Base-by-base conservation (phyloP, 2,113 vertebrate species). In the Kryptolebias marmoratus region DNA sequence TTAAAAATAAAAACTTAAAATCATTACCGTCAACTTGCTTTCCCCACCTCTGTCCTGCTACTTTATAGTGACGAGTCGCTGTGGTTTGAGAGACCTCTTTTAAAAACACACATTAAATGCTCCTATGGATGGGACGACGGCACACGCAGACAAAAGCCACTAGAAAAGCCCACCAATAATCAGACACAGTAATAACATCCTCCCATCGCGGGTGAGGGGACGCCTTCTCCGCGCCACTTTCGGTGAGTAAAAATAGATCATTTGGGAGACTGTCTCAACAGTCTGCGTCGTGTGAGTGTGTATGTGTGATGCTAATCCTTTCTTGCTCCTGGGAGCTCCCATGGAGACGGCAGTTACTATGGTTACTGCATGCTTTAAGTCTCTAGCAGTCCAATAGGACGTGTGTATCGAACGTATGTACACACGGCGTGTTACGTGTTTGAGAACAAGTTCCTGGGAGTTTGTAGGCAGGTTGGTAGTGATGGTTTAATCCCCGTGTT, bases 131-230 rank as follows among this genome's bases (percentile, higher is more conserved):
- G 79, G 76, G 80, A 87, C 79, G 81, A 79, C 82, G 75, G 57
- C 75, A 89, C 88, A 91, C 85, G 80, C 58, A 13, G 75, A 90
- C 77, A 77, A 82, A 84, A 80, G 82, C 55, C 90, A 91, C 86
- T 74, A 92, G 79, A 83, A 83, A 89, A 88, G 77, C 87, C 87
- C 64, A 90, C 86, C 80, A 90, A 64, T 87, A 85, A 84, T 75
- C 80, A 87, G 81, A 89, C 87, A 84, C 64, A 68, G 72, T 81
- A 73, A 62, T 75, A 60, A 85, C 65, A 80, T 36, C 82, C 67
- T 49, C 73, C 7, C 11, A 77, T 77, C 45, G 8, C 64, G 70
- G 67, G 68, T 27, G 56, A 67, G 70, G 44, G 71, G 72, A 64
- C 67, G 22, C 67, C 77, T 71, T 82, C 48, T 64, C 57, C 64